Conservation (phyloP, 2,888 invertebrate species). For the Automeris io region DNA sequence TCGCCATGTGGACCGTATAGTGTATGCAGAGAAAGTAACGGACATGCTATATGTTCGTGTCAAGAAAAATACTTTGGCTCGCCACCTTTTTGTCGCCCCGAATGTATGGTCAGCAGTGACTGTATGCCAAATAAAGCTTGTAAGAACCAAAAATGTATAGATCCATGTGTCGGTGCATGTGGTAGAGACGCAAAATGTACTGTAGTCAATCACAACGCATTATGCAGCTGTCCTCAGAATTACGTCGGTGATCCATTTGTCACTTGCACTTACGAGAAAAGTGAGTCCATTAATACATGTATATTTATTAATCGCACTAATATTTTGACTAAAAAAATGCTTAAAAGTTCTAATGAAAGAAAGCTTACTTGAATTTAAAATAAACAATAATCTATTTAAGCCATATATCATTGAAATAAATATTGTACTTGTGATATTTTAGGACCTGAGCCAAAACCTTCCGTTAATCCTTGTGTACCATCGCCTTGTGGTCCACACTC, state of each 20-base stretch:
- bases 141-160: conserved; percentile 85
- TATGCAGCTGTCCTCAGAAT: conserved; percentile 87
- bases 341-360: conserved; percentile 1
- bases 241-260: conserved; percentile 89
- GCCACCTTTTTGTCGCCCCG: conserved; percentile 86
- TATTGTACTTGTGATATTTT: conserved; percentile 44
- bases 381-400: not conserved
- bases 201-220: conserved; percentile 90
- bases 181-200: conserved; percentile 88
- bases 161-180: conserved; percentile 90
- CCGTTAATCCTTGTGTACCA: conserved; percentile 85
- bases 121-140: conserved; percentile 89
- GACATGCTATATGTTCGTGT: conserved; percentile 89
- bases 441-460: conserved; percentile 74
- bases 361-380: too few species aligned
- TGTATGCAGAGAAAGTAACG: conserved; percentile 83
- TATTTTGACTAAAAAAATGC: not conserved
- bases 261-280: conserved; percentile 81
- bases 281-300: conserved; percentile 66
- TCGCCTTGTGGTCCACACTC: conserved; percentile 92
- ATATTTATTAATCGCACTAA: not conserved
- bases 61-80: conserved; percentile 86
- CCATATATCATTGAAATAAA: not conserved
- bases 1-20: conserved; percentile 90
- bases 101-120: conserved; percentile 89